Conservation (phyloP, 2,888 invertebrate genomes). For the Griposia aprilina region DNA sequence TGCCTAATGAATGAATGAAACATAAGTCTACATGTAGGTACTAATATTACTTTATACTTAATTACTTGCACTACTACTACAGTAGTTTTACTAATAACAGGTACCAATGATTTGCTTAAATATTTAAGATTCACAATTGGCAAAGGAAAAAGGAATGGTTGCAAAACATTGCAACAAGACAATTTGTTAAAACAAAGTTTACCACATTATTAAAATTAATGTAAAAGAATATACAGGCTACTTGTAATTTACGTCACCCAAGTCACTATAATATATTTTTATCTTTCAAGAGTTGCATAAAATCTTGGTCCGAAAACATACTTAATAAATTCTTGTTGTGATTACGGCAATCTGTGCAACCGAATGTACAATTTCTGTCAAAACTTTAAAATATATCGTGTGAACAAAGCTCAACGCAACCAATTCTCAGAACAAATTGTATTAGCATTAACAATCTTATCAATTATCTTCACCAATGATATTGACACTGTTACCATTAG, state of each 20-base stretch:
- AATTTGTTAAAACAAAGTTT: conserved; percentile 2
- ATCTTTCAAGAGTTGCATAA: conserved; percentile 14
- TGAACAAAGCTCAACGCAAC: background rate
- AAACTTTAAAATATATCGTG: conserved; percentile 4
- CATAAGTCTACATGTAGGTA: background rate
- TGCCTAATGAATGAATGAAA: background rate
- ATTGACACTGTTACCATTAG: too few relatives aligned
- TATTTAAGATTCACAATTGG: background rate
- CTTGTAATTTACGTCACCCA: conserved; percentile 6
- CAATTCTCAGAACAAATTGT: background rate
- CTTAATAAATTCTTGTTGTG: conserved; percentile 1
- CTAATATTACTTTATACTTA: background rate
- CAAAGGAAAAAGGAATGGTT: background rate
- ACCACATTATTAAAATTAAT: background rate
- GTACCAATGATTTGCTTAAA: background rate
- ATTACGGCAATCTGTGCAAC: conserved; percentile 8
- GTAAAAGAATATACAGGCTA: background rate
- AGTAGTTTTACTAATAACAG: background rate
- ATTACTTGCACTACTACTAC: background rate
- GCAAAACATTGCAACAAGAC: background rate
- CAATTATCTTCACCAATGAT: background rate
- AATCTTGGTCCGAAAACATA: conserved; percentile 11
- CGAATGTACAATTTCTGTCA: conserved; percentile 4
- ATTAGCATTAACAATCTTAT: background rate
- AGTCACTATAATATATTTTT: background rate